phyloP scores from a whole-genome alignment of 2,113 vertebrate species.

The Ophiodon elongatus region DNA sequence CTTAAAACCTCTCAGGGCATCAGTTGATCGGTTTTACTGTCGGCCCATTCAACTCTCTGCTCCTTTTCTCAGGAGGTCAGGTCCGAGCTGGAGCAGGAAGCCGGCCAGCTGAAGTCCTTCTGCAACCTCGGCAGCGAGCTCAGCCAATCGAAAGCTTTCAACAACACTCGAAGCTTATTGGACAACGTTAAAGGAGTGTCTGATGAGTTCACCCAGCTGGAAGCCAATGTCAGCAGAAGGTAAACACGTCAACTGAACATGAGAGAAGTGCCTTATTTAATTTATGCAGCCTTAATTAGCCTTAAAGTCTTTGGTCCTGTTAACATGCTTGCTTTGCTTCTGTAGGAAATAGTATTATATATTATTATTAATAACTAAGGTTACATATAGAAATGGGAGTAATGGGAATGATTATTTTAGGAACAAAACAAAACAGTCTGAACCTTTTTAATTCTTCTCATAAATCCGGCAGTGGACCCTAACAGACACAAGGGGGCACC shows the following conservation, averaged over 20 bases:
- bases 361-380: background rate
- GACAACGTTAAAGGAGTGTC: constrained; percentile 87
- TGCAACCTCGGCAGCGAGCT: constrained; percentile 87
- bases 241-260: constrained; percentile 57
- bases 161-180: constrained; percentile 84
- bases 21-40: background rate
- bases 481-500: constrained; percentile 34
- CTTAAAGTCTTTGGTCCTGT: background rate
- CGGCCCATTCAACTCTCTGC: background rate
- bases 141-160: constrained; percentile 81
- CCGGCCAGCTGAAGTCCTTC: constrained; percentile 87
- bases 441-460: background rate
- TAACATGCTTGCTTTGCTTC: background rate
- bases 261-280: background rate
- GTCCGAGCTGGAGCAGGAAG: constrained; percentile 90
- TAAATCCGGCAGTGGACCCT: background rate
- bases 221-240: constrained; percentile 89
- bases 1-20: background rate
- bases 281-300: background rate
- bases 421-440: background rate
- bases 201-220: constrained; percentile 89
- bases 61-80: constrained; percentile 87
- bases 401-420: background rate
- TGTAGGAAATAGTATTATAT: background rate
- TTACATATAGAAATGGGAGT: background rate